Percentiles rank a stretch among this genome's conserved stretches.
phyloP scores from a whole-genome alignment of 2,797 vertebrate genomes.

The Tadarida brasiliensis region DNA sequence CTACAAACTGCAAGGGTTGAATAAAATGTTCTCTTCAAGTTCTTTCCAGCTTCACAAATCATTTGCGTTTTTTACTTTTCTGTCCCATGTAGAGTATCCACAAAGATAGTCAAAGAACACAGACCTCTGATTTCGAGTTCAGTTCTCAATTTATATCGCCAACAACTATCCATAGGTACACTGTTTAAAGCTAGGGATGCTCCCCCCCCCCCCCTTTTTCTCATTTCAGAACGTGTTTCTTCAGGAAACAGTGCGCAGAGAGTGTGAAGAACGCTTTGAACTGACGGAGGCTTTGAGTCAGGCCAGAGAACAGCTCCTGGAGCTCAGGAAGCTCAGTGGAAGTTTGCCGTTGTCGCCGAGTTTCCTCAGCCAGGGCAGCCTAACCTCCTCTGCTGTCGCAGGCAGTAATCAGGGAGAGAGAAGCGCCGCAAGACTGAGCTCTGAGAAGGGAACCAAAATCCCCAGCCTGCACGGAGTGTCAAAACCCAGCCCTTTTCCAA shows the following conservation, averaged over 20 bases:
- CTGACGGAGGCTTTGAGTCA: slow-evolving; percentile 92
- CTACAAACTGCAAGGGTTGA: background rate
- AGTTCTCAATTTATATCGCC: background rate
- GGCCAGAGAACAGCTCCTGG: slow-evolving; percentile 90
- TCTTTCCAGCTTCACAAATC: background rate
- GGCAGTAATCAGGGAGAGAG: slow-evolving; percentile 55
- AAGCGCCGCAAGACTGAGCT: background rate
- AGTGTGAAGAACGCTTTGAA: slow-evolving; percentile 94
- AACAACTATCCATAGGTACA: background rate
- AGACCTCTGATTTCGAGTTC: background rate
- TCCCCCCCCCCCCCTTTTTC: slow-evolving; percentile 23
- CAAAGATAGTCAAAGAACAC: background rate
- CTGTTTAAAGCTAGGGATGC: background rate
- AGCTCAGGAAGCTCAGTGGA: slow-evolving; percentile 82
- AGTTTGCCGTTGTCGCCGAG: slow-evolving; percentile 74
- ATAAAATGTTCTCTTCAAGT: background rate
- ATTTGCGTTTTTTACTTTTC: background rate
- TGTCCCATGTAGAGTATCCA: background rate
- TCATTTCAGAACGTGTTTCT: slow-evolving; percentile 91
- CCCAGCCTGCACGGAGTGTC: slow-evolving; percentile 21
- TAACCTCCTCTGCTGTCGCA: slow-evolving; percentile 70
- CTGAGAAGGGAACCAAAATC: slow-evolving; percentile 61
- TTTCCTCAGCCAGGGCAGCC: slow-evolving; percentile 80
- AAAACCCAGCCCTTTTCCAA: background rate
- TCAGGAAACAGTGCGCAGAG: slow-evolving; percentile 93